Percentiles rank a stretch among this genome's conserved stretches.
phyloP scores from a whole-genome alignment of 1,140 invertebrate genomes.

The Scaptomyza pallida region DNA sequence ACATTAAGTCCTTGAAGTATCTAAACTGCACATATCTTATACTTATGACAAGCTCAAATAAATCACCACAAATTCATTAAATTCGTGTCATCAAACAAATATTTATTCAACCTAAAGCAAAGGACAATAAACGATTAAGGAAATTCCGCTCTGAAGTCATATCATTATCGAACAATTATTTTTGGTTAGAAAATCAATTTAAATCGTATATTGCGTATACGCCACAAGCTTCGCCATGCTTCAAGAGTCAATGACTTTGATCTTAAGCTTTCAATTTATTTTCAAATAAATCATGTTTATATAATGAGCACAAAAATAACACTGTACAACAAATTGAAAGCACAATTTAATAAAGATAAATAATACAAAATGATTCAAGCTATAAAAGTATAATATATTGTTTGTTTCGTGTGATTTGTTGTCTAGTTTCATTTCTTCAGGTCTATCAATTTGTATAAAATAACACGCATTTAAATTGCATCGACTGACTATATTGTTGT shows the following conservation, averaged over 20 bases:
- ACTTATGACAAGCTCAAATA: too few relatives aligned
- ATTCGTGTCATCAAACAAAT: not conserved
- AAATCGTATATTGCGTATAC: constrained; percentile 10
- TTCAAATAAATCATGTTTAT: not conserved
- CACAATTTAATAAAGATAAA: not conserved
- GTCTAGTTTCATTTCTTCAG: not conserved
- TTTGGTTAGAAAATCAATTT: not conserved
- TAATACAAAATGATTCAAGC: too few relatives aligned
- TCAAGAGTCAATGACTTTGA: not conserved
- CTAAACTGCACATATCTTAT: too few relatives aligned
- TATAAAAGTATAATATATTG: too few relatives aligned
- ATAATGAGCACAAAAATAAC: not conserved
- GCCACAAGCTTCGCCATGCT: not conserved
- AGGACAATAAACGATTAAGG: not conserved
- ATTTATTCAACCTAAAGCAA: not conserved
- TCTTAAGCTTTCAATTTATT: constrained; percentile 6
- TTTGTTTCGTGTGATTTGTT: not conserved
- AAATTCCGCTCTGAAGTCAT: not conserved
- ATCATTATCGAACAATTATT: not conserved
- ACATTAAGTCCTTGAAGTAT: not conserved
- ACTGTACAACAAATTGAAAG: not conserved
- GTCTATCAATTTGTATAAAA: not conserved
- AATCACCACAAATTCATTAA: not conserved
- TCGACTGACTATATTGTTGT: too few relatives aligned
- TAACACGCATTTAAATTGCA: not conserved